These are phyloP conservation scores for Doryteuthis pealeii DNA, from an alignment of 1,140 invertebrate species.

Conservation along the genomic window DNA sequence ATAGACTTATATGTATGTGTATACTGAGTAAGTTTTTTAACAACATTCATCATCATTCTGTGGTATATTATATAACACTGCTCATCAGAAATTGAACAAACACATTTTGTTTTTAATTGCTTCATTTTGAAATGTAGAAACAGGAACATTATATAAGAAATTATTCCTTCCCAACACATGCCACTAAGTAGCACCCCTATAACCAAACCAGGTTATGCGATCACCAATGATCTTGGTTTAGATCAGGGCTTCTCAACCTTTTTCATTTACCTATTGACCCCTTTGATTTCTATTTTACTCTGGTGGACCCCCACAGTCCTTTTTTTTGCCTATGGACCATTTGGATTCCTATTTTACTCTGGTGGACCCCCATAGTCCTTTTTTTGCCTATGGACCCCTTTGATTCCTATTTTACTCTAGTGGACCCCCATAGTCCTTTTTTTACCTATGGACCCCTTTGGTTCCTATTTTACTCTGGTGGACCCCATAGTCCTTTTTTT, in stretches of 20 bases:
- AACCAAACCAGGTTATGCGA: not conserved
- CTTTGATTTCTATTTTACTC: too few species aligned
- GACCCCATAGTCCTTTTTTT: not conserved
- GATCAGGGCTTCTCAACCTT: not conserved
- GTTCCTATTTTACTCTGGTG: too few species aligned
- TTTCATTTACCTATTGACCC: too few species aligned
- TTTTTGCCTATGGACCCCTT: too few species aligned
- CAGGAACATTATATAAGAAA: not conserved
- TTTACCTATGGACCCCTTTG: too few species aligned
- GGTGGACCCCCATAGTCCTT: too few species aligned
- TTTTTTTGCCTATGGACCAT: too few species aligned
- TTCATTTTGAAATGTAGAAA: not conserved
- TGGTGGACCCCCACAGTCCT: too few species aligned
- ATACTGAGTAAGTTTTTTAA: not conserved
- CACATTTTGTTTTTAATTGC: not conserved
- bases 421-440: too few species aligned
- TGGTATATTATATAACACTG: not conserved
- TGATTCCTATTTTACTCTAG: too few species aligned
- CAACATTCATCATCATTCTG: not conserved
- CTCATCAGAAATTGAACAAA: not conserved
- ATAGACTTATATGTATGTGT: too few species aligned
- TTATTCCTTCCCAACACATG: not conserved
- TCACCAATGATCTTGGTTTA: not conserved
- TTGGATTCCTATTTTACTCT: too few species aligned
- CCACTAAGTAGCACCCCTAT: not conserved